A percentile compares a stretch with the other conserved stretches of the same genome.
phyloP scores from a whole-genome alignment of 2,113 vertebrate species.

The Dasyornis broadbenti region DNA sequence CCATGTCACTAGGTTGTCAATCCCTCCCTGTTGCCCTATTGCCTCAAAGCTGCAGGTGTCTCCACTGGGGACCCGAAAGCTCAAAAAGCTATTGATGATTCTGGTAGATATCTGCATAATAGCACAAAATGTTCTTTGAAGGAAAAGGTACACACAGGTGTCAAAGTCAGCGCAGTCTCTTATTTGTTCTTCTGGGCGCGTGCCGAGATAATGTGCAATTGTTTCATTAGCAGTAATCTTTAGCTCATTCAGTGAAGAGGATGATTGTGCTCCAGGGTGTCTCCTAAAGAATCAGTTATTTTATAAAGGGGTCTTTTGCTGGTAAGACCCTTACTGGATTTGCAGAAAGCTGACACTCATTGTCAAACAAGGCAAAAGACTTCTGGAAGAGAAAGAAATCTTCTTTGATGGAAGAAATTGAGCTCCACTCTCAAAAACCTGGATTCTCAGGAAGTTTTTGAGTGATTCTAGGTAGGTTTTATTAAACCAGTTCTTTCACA shows the following conservation, averaged over 20 bases:
- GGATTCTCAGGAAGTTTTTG: neutral
- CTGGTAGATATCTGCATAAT: neutral
- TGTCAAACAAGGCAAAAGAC: neutral
- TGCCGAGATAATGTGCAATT: neutral
- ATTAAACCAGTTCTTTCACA: neutral
- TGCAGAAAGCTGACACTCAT: neutral
- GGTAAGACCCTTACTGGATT: neutral
- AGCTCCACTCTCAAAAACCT: neutral
- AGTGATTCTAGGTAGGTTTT: neutral
- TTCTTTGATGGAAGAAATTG: neutral
- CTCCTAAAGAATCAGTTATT: neutral
- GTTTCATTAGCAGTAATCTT: constrained; percentile 26
- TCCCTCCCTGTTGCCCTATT: neutral
- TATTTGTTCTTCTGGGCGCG: neutral
- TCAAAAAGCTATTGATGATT: neutral
- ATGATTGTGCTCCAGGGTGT: neutral
- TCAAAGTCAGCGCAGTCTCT: neutral
- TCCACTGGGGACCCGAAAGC: neutral
- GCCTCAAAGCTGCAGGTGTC: neutral
- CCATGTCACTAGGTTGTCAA: neutral
- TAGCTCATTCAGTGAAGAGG: constrained; percentile 6
- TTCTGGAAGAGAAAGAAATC: neutral
- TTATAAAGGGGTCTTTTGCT: constrained; percentile 7
- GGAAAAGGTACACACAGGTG: neutral
- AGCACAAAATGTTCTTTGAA: neutral